Evolutionary conservation across 1,140 invertebrate species (phyloP).

Genomic region (Notospermus geniculatus): DNA sequence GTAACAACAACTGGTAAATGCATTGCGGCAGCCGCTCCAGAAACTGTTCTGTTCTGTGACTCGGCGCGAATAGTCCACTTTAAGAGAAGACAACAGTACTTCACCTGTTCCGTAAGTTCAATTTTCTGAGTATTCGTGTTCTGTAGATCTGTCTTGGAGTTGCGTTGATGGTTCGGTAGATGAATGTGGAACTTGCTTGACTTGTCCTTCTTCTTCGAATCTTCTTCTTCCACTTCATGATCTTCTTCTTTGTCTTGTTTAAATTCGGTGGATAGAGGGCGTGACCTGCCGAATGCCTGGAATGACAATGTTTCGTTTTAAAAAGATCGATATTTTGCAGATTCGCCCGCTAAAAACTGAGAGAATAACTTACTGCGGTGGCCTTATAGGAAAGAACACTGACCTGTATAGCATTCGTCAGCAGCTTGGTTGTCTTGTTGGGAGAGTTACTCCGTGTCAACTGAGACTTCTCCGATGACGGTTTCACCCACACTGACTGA

Average conservation of each 20-base stretch:
- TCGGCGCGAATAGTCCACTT: not conserved
- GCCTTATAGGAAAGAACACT: not conserved
- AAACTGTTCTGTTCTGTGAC: no score
- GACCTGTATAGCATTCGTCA: no score
- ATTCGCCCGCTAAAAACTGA: no score
- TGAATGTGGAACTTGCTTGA: no score
- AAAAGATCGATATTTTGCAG: no score
- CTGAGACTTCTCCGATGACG: not conserved
- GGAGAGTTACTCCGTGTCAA: no score
- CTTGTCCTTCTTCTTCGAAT: not conserved
- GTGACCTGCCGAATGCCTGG: slow-evolving; percentile 6
- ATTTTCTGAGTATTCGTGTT: not conserved
- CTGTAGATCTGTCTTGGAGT: not conserved
- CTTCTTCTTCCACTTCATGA: slow-evolving; percentile 4
- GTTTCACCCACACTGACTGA: slow-evolving; percentile 40
- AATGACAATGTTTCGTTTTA: not conserved
- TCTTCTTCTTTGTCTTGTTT: slow-evolving; percentile 5
- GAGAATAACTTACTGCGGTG: not conserved
- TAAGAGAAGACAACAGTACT: not conserved
- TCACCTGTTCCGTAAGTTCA: slow-evolving; percentile 7
- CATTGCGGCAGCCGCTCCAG: no score
- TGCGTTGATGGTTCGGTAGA: no score
- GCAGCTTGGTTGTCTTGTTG: no score
- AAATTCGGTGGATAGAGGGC: slow-evolving; percentile 2
- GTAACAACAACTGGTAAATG: no score